These are phyloP conservation scores for Argyra leucocephala DNA, from an alignment of 2,888 invertebrate genomes.

Conservation along the genomic window DNA sequence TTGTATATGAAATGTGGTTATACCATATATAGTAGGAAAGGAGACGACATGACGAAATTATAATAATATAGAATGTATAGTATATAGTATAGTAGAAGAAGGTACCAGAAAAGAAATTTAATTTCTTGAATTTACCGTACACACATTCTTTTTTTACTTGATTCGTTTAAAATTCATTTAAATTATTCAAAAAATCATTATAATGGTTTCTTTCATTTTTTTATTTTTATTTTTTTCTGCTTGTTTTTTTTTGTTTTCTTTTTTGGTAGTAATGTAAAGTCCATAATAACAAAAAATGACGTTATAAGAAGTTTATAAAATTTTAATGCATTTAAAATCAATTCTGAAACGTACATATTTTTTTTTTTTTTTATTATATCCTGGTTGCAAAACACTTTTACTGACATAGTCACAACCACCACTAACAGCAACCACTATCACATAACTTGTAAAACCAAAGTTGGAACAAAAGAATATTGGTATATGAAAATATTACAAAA, in stretches of 20 bases:
- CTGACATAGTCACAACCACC: too few relatives aligned
- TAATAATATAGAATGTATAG: too few relatives aligned
- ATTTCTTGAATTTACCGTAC: background rate
- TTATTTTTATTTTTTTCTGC: background rate
- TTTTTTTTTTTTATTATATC: background rate
- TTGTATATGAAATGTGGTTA: too few relatives aligned
- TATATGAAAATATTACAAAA: too few relatives aligned
- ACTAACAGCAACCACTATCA: too few relatives aligned
- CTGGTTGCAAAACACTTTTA: too few relatives aligned
- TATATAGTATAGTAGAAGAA: background rate
- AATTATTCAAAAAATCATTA: conserved; percentile 4
- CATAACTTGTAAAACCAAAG: too few relatives aligned
- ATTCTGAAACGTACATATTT: background rate
- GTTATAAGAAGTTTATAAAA: background rate
- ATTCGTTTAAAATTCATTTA: background rate
- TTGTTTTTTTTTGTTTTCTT: too few relatives aligned
- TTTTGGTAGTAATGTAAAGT: background rate
- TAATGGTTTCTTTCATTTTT: background rate
- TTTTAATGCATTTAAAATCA: conserved; percentile 3
- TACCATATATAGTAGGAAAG: too few relatives aligned
- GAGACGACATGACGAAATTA: too few relatives aligned
- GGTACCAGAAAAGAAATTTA: background rate
- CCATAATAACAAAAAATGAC: background rate
- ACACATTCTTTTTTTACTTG: background rate
- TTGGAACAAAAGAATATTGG: too few relatives aligned